Evolutionary conservation across 2,113 vertebrate species (phyloP).

Genomic region (Scopus umbretta): DNA sequence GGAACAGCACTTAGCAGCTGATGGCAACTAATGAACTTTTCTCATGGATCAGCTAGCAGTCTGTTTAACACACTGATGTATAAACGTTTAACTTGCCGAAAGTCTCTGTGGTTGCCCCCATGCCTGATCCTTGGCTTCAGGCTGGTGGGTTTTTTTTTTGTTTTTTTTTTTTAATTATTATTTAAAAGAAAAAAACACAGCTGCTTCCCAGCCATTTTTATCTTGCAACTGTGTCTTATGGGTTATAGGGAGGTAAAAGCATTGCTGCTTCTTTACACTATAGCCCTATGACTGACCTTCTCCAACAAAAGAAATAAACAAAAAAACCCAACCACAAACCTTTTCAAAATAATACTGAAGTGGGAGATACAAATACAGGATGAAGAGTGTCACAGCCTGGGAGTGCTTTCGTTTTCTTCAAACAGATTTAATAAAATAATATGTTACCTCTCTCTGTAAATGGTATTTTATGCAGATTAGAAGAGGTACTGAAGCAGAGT

Average conservation of each 20-base stretch:
- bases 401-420: not conserved
- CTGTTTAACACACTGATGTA: not conserved
- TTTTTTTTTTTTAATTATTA: not conserved
- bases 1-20: not conserved
- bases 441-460: not conserved
- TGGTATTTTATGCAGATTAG: not conserved
- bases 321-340: not conserved
- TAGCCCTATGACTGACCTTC: not conserved
- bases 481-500: not conserved
- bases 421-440: not conserved
- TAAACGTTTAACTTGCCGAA: not conserved
- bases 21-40: not conserved
- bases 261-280: not conserved
- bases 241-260: not conserved
- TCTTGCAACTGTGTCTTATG: not conserved
- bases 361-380: not conserved
- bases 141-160: no score
- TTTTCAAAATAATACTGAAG: not conserved
- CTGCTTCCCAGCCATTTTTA: not conserved
- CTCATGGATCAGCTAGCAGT: not conserved
- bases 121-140: not conserved
- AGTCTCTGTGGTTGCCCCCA: not conserved
- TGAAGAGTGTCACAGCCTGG: not conserved
- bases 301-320: not conserved
- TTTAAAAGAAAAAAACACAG: not conserved